Evolutionary conservation across 2,888 invertebrate species (phyloP).

Genomic region (Phoronis australis): DNA sequence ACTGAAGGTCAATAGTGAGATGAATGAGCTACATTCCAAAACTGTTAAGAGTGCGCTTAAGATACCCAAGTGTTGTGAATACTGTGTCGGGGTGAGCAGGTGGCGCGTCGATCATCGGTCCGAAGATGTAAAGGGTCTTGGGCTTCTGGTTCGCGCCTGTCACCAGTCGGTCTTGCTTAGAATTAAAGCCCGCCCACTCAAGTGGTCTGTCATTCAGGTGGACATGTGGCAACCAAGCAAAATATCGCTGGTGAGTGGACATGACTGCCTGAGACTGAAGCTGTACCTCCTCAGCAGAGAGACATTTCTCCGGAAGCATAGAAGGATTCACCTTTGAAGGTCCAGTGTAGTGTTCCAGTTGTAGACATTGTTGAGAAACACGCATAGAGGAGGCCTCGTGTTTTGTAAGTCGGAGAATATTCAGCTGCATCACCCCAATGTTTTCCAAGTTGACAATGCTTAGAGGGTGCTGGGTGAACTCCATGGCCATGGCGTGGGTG

Average conservation of each 20-base stretch:
- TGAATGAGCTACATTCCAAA: background rate
- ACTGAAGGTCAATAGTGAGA: background rate
- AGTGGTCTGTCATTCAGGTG: background rate
- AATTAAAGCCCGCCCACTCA: background rate
- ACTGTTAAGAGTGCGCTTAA: background rate
- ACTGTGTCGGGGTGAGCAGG: conserved; percentile 1
- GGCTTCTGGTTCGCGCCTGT: background rate
- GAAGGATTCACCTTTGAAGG: background rate
- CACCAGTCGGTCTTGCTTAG: background rate
- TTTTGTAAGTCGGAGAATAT: background rate
- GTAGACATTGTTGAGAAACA: too few relatives aligned
- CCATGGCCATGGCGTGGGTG: conserved; percentile 1
- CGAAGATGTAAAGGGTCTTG: background rate
- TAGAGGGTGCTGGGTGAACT: background rate
- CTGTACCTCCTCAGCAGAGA: background rate
- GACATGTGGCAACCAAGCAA: background rate
- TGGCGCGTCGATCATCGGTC: background rate
- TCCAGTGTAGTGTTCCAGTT: background rate
- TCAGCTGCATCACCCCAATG: background rate
- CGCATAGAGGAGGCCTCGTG: background rate
- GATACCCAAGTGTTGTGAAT: background rate
- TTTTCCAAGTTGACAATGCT: background rate
- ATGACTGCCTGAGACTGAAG: background rate
- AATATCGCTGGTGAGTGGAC: background rate
- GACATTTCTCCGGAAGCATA: background rate